phyloP scores from a whole-genome alignment of 2,113 vertebrate genomes.

The Labrus mixtus region DNA sequence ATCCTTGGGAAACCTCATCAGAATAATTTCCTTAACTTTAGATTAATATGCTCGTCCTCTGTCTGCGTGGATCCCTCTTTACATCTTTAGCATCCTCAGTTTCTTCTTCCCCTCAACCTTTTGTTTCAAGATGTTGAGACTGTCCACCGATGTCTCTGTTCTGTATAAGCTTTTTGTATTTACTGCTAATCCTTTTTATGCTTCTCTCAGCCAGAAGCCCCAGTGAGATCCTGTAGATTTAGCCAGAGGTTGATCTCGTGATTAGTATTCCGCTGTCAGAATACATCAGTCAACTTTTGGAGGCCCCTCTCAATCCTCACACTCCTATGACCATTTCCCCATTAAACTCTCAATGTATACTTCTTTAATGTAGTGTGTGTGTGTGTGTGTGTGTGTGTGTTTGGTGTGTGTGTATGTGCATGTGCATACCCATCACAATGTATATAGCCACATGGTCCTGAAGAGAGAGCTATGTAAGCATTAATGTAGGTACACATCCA shows the following conservation, averaged over 20 bases:
- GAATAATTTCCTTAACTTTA: slow-evolving; percentile 11
- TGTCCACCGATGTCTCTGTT: slow-evolving; percentile 79
- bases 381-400: slow-evolving; percentile 25
- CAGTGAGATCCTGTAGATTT: slow-evolving; percentile 84
- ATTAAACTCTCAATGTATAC: slow-evolving; percentile 74
- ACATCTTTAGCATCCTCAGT: slow-evolving; percentile 13
- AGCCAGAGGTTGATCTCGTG: slow-evolving; percentile 84
- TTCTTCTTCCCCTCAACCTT: slow-evolving; percentile 71
- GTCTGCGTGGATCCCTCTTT: not conserved
- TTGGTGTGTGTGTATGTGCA: slow-evolving; percentile 14
- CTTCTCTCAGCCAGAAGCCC: slow-evolving; percentile 80
- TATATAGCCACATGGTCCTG: slow-evolving; percentile 58
- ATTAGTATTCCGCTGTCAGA: slow-evolving; percentile 87
- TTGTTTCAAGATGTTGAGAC: slow-evolving; percentile 75
- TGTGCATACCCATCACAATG: slow-evolving; percentile 53
- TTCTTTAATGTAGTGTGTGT: slow-evolving; percentile 41
- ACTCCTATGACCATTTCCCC: slow-evolving; percentile 58
- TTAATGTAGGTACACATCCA: slow-evolving; percentile 77
- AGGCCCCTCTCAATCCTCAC: slow-evolving; percentile 60
- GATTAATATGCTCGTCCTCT: not conserved
- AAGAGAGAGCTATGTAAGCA: slow-evolving; percentile 70
- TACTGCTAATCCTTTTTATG: slow-evolving; percentile 85
- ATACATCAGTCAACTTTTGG: slow-evolving; percentile 81
- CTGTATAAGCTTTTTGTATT: slow-evolving; percentile 81
- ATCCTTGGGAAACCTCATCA: not conserved